Conservation (phyloP, 1,140 invertebrate species). For the Drosophila leontia region DNA sequence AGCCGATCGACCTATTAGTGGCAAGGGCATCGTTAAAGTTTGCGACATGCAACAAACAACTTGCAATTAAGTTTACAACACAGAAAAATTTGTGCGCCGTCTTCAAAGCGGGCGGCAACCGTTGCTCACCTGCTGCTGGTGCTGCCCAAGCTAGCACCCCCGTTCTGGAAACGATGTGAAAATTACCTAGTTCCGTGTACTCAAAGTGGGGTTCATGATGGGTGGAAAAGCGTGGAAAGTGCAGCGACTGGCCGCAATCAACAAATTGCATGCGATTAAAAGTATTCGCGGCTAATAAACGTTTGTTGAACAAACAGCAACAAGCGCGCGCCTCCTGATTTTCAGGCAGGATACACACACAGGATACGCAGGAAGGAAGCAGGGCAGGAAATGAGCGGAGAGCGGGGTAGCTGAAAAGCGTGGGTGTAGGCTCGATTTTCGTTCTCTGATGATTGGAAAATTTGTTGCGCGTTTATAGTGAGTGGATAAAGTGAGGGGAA, state of each 20-base stretch:
- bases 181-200: conserved; percentile 77
- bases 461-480: conserved; percentile 51
- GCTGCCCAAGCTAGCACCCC: background rate
- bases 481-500: conserved; percentile 1
- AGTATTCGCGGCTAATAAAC: conserved; percentile 80
- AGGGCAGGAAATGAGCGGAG: conserved; percentile 46
- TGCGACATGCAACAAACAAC: conserved; percentile 79
- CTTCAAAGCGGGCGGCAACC: conserved; percentile 34
- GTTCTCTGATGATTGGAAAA: conserved; percentile 63
- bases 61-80: conserved; percentile 67
- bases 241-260: conserved; percentile 43
- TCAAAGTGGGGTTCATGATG: conserved; percentile 14
- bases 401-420: background rate
- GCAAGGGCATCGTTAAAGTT: conserved; percentile 58
- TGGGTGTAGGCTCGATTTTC: conserved; percentile 36
- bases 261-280: conserved; percentile 81
- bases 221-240: conserved; percentile 32
- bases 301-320: conserved; percentile 74
- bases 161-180: conserved; percentile 62
- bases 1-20: background rate
- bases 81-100: conserved; percentile 44
- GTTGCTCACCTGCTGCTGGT: conserved; percentile 12
- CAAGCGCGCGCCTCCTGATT: conserved; percentile 34
- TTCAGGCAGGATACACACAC: conserved; percentile 15
- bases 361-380: conserved; percentile 55